phyloP scores from a whole-genome alignment of 2,797 vertebrate genomes.

The Numenius phaeopus region DNA sequence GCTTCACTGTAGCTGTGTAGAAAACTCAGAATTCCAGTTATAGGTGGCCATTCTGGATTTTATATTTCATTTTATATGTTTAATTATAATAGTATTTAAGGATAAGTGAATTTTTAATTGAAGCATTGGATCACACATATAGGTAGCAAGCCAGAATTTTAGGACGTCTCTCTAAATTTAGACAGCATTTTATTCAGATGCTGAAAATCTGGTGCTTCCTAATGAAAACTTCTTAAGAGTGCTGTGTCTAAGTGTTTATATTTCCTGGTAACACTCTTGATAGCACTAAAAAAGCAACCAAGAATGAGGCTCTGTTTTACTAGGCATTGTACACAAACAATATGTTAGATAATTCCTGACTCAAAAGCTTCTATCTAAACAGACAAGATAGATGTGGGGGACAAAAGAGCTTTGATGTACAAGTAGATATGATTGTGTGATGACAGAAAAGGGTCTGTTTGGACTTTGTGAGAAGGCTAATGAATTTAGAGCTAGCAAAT shows the following conservation, averaged over 20 bases:
- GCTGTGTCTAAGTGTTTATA: background rate
- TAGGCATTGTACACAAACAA: background rate
- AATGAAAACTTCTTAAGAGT: background rate
- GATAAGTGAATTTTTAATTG: background rate
- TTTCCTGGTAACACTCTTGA: background rate
- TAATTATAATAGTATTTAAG: background rate
- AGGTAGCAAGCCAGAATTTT: background rate
- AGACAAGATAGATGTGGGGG: background rate
- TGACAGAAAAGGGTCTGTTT: background rate
- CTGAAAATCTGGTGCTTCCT: background rate
- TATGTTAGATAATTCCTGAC: background rate
- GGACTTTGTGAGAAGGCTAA: background rate
- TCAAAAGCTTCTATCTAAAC: slow-evolving; percentile 33
- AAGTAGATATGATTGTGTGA: background rate
- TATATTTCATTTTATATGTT: background rate
- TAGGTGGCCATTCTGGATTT: background rate
- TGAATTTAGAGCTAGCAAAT: background rate
- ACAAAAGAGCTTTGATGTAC: slow-evolving; percentile 11
- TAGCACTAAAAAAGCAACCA: background rate
- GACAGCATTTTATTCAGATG: background rate
- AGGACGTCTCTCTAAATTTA: background rate
- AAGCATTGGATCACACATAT: background rate
- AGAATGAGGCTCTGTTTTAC: background rate
- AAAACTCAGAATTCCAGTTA: background rate
- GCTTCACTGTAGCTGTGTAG: background rate